Evolutionary conservation across 2,888 invertebrate genomes (phyloP), one percentile per base, ranked within the genome.

Genomic region (Scrobipalpa atriplicella): DNA sequence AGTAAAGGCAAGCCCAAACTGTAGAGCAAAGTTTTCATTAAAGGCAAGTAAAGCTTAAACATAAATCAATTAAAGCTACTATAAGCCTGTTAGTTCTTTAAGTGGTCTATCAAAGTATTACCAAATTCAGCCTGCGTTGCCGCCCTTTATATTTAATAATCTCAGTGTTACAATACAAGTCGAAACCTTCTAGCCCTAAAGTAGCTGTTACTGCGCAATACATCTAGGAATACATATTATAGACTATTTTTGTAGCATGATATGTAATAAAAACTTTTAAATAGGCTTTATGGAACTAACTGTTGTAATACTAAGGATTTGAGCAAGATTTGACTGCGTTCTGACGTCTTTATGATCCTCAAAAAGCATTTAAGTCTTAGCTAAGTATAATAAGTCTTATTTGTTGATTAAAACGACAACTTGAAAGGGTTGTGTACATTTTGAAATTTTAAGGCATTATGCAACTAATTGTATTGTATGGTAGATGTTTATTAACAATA

Each of bases 131-230:
- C 52, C 61, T 29, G 63, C 51, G 43, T 58, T 52, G 43, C 41
- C 36, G 8, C 41, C 62, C 62, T 51, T 66, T 58, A 62, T 54
- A 41, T 54, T 54, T 51, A 47, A 61, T 60, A 62, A 65, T 51
- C 58, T 41, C 62, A 66, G 41, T 66, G 62, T 63, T 63, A 36
- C 39, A 63, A 66, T 63, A 36, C 39, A 63, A 66, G 66, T 41
- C 54, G 66, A 58, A 58, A 66, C 62, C 51, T 64, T 64, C n/a
- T 67, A 60, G 60, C 47, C 47, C 63, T 19, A 62, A 62, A 65
- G 29, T 29, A 62, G 36, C 29, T 47, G 11, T 62, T 62, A 62
- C 62, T 43, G 47, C 43, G 62, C 62, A 62, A 47, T 62, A 29
- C 21, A 29, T 62, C 47, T 62, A 62, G 41, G 62, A 58, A 58